Evolutionary conservation across 2,888 invertebrate genomes (phyloP).

Genomic region (Limnephilus rhombicus): DNA sequence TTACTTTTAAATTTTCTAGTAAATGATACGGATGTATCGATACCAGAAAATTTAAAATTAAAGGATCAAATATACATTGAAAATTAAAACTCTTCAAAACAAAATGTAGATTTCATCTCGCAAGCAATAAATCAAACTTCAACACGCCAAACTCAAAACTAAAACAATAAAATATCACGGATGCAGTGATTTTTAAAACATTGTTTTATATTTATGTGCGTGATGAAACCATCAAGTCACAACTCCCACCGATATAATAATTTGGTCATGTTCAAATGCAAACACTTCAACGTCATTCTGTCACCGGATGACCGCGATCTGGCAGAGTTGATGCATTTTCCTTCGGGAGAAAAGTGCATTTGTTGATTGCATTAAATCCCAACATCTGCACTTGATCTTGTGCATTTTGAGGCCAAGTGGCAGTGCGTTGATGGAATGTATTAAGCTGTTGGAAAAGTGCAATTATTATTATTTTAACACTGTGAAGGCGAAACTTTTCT

Average conservation of each 20-base stretch:
- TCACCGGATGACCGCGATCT: not conserved
- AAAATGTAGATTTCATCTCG: not conserved
- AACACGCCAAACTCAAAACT: not conserved
- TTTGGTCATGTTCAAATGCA: not conserved
- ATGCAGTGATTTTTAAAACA: not conserved
- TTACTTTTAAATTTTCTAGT: too few species aligned
- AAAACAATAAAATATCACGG: not conserved
- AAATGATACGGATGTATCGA: too few species aligned
- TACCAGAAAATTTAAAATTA: too few species aligned
- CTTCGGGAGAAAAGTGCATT: not conserved
- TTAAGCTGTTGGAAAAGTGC: not conserved
- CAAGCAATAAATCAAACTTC: not conserved
- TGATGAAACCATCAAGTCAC: not conserved
- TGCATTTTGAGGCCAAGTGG: not conserved
- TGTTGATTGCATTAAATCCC: not conserved
- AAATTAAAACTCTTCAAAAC: too few species aligned
- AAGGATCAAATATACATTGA: too few species aligned
- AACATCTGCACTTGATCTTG: constrained; percentile 1
- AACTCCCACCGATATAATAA: not conserved
- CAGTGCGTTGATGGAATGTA: not conserved
- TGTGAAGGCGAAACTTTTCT: not conserved
- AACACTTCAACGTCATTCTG: not conserved
- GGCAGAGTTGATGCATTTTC: not conserved
- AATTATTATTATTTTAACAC: not conserved
- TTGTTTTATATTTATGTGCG: not conserved